Evolutionary conservation across 2,797 vertebrate genomes (phyloP).

Genomic region (Aeoliscus strigatus): DNA sequence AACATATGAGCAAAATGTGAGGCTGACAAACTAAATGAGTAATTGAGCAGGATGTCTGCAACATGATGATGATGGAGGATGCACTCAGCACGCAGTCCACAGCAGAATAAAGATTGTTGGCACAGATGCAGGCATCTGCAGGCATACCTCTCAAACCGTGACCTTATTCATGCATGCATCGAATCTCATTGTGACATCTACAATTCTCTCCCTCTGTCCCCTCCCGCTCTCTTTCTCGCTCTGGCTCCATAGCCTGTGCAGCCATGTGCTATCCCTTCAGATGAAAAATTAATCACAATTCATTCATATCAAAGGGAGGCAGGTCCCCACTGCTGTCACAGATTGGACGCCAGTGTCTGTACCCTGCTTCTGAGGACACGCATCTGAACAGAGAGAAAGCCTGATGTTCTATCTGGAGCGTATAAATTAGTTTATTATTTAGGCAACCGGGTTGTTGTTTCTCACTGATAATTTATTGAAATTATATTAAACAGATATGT

Average conservation of each 20-base stretch:
- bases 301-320: slow-evolving; percentile 65
- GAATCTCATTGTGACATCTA: slow-evolving; percentile 68
- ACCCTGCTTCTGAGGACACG: slow-evolving; percentile 38
- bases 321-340: slow-evolving; percentile 44
- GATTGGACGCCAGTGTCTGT: slow-evolving; percentile 46
- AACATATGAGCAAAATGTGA: slow-evolving; percentile 17
- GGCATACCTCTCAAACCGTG: slow-evolving; percentile 64
- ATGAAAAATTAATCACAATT: slow-evolving; percentile 67
- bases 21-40: slow-evolving; percentile 45
- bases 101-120: slow-evolving; percentile 57
- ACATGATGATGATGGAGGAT: slow-evolving; percentile 48
- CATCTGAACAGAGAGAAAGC: slow-evolving; percentile 37
- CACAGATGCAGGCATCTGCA: slow-evolving; percentile 57
- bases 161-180: slow-evolving; percentile 66
- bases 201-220: slow-evolving; percentile 18
- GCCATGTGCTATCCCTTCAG: slow-evolving; percentile 52
- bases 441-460: slow-evolving; percentile 34
- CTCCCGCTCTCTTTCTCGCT: slow-evolving; percentile 27
- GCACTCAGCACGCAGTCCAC: slow-evolving; percentile 30
- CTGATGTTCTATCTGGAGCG: slow-evolving; percentile 35
- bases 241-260: slow-evolving; percentile 46
- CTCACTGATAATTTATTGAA: slow-evolving; percentile 33
- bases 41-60: slow-evolving; percentile 39
- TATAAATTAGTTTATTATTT: slow-evolving; percentile 51
- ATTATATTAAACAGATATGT: slow-evolving; percentile 37